Evolutionary conservation across 2,888 invertebrate species (phyloP).

Genomic region (Mechanitis messenoides): DNA sequence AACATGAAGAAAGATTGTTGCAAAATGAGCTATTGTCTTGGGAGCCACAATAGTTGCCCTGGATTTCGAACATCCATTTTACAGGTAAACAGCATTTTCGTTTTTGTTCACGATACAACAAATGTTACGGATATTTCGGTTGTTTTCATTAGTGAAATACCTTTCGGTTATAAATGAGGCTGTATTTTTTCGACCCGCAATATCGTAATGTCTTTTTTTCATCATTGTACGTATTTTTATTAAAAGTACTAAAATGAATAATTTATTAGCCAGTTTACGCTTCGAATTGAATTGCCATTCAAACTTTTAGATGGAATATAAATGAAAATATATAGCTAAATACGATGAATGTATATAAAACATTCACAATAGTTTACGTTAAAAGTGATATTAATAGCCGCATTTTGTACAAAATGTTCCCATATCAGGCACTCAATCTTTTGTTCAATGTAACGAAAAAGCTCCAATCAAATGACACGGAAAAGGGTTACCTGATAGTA

Average conservation of each 20-base stretch:
- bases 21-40: conserved; percentile 47
- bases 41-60: conserved; percentile 42
- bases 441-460: conserved; percentile 63
- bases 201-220: conserved; percentile 1
- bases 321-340: neutral
- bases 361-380: neutral
- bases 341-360: too few relatives aligned
- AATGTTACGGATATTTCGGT: conserved; percentile 5
- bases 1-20: conserved; percentile 37
- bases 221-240: neutral
- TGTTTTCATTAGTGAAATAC: conserved; percentile 7
- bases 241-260: neutral
- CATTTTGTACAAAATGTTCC: conserved; percentile 37
- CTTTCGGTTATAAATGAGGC: neutral
- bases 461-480: conserved; percentile 65
- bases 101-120: conserved; percentile 17
- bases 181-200: neutral
- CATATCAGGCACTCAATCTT: conserved; percentile 65
- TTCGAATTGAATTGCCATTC: neutral
- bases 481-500: conserved; percentile 62
- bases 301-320: neutral
- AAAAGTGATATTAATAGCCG: conserved; percentile 2
- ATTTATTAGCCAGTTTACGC: neutral
- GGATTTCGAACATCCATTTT: conserved; percentile 41
- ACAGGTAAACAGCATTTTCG: conserved; percentile 37